phyloP scores from a whole-genome alignment of 2,888 invertebrate genomes.

The Cerastis leucographa region DNA sequence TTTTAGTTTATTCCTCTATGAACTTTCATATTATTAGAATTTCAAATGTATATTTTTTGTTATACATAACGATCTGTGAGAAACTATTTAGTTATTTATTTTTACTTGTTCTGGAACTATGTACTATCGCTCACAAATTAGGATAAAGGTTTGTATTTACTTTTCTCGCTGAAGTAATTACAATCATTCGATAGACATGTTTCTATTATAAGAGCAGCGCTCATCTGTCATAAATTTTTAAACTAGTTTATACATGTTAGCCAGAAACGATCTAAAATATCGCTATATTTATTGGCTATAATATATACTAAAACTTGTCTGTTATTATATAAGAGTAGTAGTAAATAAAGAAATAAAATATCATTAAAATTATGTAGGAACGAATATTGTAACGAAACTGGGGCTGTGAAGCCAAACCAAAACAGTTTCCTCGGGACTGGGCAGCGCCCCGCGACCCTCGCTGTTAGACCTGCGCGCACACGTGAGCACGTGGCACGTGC shows the following conservation, averaged over 20 bases:
- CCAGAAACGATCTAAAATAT: conserved; percentile 63
- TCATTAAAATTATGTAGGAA: conserved; percentile 80
- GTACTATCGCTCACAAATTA: conserved; percentile 78
- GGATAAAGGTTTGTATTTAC: conserved; percentile 65
- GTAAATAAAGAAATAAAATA: conserved; percentile 69
- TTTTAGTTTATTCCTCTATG: conserved; percentile 76
- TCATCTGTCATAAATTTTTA: conserved; percentile 62
- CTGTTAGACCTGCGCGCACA: conserved; percentile 10
- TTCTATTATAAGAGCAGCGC: conserved; percentile 46
- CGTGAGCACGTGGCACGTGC: neutral
- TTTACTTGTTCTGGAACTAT: conserved; percentile 65
- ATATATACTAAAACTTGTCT: conserved; percentile 69
- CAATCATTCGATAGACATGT: conserved; percentile 32
- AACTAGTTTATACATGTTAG: conserved; percentile 56
- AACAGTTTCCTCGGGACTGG: conserved; percentile 77
- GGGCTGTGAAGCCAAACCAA: conserved; percentile 88
- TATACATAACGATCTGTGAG: conserved; percentile 73
- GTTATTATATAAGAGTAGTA: conserved; percentile 73
- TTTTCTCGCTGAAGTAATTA: conserved; percentile 28
- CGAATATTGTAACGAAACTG: conserved; percentile 79
- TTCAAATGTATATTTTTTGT: conserved; percentile 82
- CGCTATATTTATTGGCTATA: conserved; percentile 64
- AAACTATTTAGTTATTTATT: conserved; percentile 74
- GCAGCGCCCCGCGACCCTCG: conserved; percentile 65
- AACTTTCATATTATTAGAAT: conserved; percentile 78